Percentiles rank a stretch among this genome's conserved stretches.
These are phyloP conservation scores for Orycteropus afer DNA, from an alignment of 2,113 vertebrate genomes.

Conservation along the genomic window DNA sequence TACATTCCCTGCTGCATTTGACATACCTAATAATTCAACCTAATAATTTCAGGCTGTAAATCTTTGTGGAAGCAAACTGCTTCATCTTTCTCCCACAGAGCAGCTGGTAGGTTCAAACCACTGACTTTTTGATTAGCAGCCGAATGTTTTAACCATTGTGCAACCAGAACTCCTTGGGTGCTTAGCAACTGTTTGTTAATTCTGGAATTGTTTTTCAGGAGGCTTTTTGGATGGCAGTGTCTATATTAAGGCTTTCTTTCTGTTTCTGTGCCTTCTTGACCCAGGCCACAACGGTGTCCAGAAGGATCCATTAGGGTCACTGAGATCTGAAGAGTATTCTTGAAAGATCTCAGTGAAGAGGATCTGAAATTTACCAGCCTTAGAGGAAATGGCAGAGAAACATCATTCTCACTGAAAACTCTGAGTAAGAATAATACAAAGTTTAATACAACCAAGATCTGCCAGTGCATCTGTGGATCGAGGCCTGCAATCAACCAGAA, in stretches of 20 bases:
- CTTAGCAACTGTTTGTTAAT: not conserved
- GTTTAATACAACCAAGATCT: not conserved
- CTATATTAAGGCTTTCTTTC: not conserved
- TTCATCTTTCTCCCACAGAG: too few relatives aligned
- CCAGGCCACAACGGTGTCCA: not conserved
- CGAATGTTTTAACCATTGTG: too few relatives aligned
- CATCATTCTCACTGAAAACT: conserved; percentile 10
- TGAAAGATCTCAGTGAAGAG: not conserved
- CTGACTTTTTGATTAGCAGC: too few relatives aligned
- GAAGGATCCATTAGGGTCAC: not conserved
- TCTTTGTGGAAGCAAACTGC: too few relatives aligned
- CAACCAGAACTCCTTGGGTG: too few relatives aligned
- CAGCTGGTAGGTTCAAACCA: too few relatives aligned
- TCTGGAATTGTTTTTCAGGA: not conserved
- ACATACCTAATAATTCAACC: too few relatives aligned
- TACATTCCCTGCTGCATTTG: too few relatives aligned
- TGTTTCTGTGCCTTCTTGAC: not conserved
- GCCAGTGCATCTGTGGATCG: not conserved
- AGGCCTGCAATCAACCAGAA: not conserved
- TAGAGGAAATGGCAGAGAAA: not conserved
- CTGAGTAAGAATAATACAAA: conserved; percentile 13
- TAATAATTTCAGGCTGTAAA: too few relatives aligned
- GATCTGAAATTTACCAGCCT: not conserved
- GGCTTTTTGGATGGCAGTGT: not conserved
- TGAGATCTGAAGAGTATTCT: not conserved